Conservation (phyloP, 2,888 invertebrate genomes). For the Aphodius granarius region DNA sequence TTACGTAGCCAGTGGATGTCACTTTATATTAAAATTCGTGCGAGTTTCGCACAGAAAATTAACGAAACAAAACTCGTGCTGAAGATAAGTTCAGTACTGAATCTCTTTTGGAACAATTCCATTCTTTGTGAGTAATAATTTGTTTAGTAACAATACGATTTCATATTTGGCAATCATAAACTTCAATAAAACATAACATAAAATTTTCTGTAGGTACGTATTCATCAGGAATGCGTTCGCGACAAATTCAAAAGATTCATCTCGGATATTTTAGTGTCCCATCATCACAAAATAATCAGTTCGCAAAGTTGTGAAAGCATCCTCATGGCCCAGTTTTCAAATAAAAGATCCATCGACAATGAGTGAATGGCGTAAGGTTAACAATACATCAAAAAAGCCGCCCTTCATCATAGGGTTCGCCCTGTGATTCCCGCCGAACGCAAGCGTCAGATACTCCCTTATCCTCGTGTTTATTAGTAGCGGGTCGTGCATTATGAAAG, state of each 20-base stretch:
- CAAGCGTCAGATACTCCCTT: neutral
- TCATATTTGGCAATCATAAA: no score
- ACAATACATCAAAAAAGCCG: neutral
- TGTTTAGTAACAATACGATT: no score
- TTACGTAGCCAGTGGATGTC: neutral
- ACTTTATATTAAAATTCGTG: neutral
- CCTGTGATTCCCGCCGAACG: neutral
- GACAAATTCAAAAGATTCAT: neutral
- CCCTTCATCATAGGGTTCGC: neutral
- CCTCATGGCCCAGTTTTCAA: neutral
- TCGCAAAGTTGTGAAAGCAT: neutral
- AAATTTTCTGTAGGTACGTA: no score
- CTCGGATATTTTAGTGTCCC: neutral
- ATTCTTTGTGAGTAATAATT: no score
- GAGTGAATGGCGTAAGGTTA: neutral
- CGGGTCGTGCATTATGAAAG: slow-evolving; percentile 18
- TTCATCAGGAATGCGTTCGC: no score
- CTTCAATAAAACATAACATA: no score
- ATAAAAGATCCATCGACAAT: neutral
- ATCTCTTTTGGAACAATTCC: no score
- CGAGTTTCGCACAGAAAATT: neutral
- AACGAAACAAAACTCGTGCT: neutral
- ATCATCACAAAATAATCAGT: neutral
- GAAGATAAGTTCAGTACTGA: neutral
- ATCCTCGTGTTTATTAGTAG: neutral